Percentiles rank a stretch among this genome's conserved stretches.
Conservation (phyloP, 2,797 vertebrate species). For the Gallinago stenura region DNA sequence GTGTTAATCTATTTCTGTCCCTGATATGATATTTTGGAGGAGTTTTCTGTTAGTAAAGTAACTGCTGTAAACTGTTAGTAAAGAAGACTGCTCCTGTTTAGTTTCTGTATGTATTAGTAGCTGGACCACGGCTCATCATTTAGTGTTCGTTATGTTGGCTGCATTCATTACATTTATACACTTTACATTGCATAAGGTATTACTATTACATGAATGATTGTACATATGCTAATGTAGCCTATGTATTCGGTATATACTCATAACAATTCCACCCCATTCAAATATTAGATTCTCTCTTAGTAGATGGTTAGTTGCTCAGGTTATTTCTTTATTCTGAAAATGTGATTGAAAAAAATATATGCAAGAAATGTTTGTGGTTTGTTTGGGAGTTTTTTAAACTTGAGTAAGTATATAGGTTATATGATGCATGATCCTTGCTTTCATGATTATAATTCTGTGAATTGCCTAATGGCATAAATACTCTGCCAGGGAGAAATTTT, state of each 20-base stretch:
- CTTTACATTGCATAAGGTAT: background rate
- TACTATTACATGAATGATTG: background rate
- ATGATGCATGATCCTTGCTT: background rate
- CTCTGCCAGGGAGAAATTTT: background rate
- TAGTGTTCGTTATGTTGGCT: background rate
- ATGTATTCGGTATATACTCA: background rate
- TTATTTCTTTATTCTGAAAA: background rate
- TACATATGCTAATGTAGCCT: background rate
- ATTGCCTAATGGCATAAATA: background rate
- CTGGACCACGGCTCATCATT: background rate
- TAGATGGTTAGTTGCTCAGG: background rate
- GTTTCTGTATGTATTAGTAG: background rate
- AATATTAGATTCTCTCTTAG: background rate
- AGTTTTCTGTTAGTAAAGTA: background rate
- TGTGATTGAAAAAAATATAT: background rate
- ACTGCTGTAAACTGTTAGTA: background rate
- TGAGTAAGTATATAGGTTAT: background rate
- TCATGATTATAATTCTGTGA: slow-evolving; percentile 3
- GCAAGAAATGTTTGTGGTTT: background rate
- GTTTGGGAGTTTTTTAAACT: background rate
- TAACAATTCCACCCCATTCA: background rate
- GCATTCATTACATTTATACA: background rate
- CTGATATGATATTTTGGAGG: background rate
- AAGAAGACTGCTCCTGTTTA: background rate
- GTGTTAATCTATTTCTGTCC: background rate